Percentiles rank a stretch among this genome's conserved stretches.
Evolutionary conservation across 2,888 invertebrate genomes (phyloP).

Genomic region (Calameuta filiformis): DNA sequence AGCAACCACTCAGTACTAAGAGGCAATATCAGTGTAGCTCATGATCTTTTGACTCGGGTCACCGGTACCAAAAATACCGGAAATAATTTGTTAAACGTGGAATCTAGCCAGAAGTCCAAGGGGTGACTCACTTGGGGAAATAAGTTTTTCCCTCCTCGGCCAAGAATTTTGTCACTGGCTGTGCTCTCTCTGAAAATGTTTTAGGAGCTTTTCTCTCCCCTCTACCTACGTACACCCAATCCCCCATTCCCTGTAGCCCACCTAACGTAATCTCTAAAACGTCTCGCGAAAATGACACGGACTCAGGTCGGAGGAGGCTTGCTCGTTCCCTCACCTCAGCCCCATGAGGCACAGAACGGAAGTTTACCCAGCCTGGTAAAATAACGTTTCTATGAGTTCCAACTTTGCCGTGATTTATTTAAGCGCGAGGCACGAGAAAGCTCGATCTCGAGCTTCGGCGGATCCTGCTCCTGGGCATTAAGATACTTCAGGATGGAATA

Average conservation of each 20-base stretch:
- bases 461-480: too few relatives aligned
- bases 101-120: neutral
- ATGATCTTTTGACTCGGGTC: neutral
- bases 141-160: neutral
- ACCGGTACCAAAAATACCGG: conserved; percentile 9
- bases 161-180: neutral
- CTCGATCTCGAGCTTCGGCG: neutral
- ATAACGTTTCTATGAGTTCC: neutral
- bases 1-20: neutral
- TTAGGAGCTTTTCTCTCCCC: neutral
- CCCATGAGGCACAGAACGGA: neutral
- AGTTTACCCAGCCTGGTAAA: neutral
- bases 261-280: neutral
- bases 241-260: neutral
- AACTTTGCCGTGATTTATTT: neutral
- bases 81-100: conserved; percentile 9
- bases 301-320: neutral
- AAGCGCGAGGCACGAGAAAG: neutral
- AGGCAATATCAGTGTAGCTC: neutral
- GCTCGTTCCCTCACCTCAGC: neutral
- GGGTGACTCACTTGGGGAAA: neutral
- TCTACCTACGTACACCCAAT: neutral
- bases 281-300: conserved; percentile 1
- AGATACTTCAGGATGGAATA: too few relatives aligned
- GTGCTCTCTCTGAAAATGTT: neutral